phyloP scores from a whole-genome alignment of 1,140 invertebrate species.

The Berghia stephanieae region DNA sequence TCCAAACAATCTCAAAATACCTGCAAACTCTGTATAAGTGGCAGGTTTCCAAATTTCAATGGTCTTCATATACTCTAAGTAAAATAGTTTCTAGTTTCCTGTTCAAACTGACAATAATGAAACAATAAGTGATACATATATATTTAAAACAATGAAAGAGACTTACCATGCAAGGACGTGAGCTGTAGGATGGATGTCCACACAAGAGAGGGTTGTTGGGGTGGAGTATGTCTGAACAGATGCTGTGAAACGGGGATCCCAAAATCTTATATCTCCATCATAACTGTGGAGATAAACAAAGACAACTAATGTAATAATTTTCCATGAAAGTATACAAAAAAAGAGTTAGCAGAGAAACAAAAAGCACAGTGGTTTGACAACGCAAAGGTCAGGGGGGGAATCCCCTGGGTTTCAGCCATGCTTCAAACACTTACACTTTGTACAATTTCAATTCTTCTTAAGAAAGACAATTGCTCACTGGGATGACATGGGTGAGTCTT shows the following conservation, averaged over 20 bases:
- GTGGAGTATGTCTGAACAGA: constrained; percentile 74
- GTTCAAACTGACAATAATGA: neutral
- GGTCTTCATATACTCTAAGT: neutral
- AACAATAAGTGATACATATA: neutral
- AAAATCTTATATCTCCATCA: constrained; percentile 81
- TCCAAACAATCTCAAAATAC: too few species aligned
- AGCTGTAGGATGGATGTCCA: constrained; percentile 81
- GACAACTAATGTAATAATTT: too few species aligned
- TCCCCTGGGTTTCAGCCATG: too few species aligned
- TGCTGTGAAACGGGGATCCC: constrained; percentile 79
- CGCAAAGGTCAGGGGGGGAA: too few species aligned
- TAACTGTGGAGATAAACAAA: constrained; percentile 67
- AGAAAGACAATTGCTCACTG: too few species aligned
- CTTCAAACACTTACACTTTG: too few species aligned
- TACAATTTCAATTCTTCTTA: too few species aligned
- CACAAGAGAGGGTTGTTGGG: constrained; percentile 78
- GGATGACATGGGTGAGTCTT: too few species aligned
- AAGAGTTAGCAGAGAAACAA: too few species aligned
- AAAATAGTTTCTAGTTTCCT: neutral
- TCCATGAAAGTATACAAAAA: neutral
- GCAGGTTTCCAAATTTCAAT: too few species aligned
- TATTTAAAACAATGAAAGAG: neutral
- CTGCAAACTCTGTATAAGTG: too few species aligned
- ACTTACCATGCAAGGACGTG: constrained; percentile 85
- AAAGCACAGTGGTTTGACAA: too few species aligned